Evolutionary conservation across 2,888 invertebrate species (phyloP), one percentile per base, ranked within the genome.

Genomic region (Scaptomyza reducta): DNA sequence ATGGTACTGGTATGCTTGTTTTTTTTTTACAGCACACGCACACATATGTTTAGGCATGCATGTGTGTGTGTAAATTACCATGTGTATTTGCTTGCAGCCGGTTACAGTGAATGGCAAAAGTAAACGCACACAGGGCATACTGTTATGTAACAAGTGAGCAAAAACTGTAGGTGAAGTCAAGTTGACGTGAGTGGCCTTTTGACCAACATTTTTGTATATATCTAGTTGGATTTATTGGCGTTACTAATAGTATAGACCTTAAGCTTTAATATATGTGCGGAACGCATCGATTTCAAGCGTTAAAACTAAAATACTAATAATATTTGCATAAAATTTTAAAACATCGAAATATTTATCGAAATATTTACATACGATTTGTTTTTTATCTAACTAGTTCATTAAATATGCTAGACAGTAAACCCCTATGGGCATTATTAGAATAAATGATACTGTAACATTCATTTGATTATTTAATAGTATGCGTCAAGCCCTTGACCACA

Each of bases 141-240:
- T 49, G 54, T 79, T 79, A 87, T 79, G 78, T 77, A 79, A 79
- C 46, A 63, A 54, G 16, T 50, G 42, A 54, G 49, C 11, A n/a
- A 25, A 35, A 46, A n/a, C n/a, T 57, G 35, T 63, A 57, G 16
- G 54, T 55, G 22, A 74, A 69, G 62, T 74, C 59, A 62, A 59
- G 44, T 56, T 55, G 25, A 6, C 46, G 33, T 33, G 40, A 49
- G 70, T 74, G 22, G 29, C 16, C 10, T 40, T 40, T 25, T 59
- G 9, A 2, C n/a, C 1, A 22, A 29, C 27, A 65, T 53, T 42
- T 5, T n/a, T 16, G 7, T 6, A 27, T 9, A 1, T 27, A 27
- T 27, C 27, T 7, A 27, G 27, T 9, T 6, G 27, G 31, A 3
- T 29, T 29, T 2, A 29, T 29, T 29, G 29, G 10, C 7, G 29